These are phyloP conservation scores for Quadroppia sp. DNA, from an alignment of 2,888 invertebrate species.

Conservation along the genomic window DNA sequence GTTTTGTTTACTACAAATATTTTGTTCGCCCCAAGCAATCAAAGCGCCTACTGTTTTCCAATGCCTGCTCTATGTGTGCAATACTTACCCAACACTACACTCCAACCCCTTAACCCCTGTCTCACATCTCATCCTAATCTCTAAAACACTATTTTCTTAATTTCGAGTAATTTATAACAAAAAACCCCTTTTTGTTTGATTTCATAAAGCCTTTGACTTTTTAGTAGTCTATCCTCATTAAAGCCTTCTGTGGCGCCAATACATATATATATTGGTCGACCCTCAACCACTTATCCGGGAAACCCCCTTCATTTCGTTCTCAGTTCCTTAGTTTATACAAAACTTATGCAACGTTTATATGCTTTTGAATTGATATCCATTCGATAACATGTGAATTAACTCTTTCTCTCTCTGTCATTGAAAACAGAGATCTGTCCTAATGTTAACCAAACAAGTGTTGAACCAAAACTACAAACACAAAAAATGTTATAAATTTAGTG, in stretches of 20 bases:
- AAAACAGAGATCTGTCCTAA: conserved; percentile 16
- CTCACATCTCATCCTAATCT: background rate
- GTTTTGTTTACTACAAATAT: conserved; percentile 31
- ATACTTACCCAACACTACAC: conserved; percentile 4
- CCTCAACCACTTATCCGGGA: conserved; percentile 8
- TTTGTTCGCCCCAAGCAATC: conserved; percentile 24
- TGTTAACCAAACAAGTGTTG: conserved; percentile 35
- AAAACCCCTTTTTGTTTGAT: background rate
- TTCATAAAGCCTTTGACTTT: background rate
- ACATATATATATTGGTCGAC: conserved; percentile 4
- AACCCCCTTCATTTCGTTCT: conserved; percentile 20
- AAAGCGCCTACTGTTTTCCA: conserved; percentile 20
- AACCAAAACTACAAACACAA: conserved; percentile 6
- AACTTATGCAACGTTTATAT: background rate
- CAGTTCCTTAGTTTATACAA: background rate
- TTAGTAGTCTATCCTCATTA: background rate
- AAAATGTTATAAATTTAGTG: conserved; percentile 28
- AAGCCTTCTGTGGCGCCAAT: conserved; percentile 32
- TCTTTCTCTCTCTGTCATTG: conserved; percentile 17
- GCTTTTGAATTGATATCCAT: background rate
- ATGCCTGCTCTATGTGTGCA: conserved; percentile 2
- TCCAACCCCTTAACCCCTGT: background rate
- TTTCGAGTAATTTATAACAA: background rate
- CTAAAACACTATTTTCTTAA: background rate
- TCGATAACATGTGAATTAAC: background rate